A percentile compares a stretch with the other conserved stretches of the same genome.
Conservation (phyloP, 2,113 vertebrate genomes). For the Lepisosteus oculatus region DNA sequence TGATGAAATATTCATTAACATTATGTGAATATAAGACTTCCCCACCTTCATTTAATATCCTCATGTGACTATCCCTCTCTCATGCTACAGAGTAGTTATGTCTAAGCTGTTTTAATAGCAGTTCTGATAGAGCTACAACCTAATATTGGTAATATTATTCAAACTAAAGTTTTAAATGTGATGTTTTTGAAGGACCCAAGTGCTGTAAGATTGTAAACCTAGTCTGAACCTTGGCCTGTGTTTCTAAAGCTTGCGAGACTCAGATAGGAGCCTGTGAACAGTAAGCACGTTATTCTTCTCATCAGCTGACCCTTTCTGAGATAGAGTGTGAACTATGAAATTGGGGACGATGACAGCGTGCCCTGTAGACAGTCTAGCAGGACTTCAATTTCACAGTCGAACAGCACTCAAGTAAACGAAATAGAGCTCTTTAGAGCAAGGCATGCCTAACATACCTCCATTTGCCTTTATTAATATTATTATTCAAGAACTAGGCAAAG, state of each 20-base stretch:
- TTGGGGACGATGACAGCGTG: constrained; percentile 31
- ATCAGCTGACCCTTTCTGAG: background rate
- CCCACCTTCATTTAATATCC: no score
- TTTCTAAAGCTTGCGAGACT: background rate
- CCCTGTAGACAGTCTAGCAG: background rate
- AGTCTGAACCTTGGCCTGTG: background rate
- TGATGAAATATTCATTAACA: no score
- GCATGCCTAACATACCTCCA: background rate
- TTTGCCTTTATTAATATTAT: background rate
- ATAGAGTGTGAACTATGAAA: constrained; percentile 41
- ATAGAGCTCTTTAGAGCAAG: background rate
- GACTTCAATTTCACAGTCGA: constrained; percentile 10
- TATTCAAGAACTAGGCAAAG: no score
- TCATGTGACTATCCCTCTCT: no score
- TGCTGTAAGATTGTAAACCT: background rate
- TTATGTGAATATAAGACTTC: no score
- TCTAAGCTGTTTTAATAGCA: no score
- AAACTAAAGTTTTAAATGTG: background rate
- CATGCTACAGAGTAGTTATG: no score
- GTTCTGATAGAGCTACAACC: no score
- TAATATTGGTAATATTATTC: background rate
- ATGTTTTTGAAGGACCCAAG: background rate
- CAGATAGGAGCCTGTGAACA: background rate
- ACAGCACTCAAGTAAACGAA: constrained; percentile 6
- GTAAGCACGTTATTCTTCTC: background rate